These are phyloP conservation scores for Ellobium chinense DNA, from an alignment of 2,888 invertebrate genomes.

Conservation along the genomic window DNA sequence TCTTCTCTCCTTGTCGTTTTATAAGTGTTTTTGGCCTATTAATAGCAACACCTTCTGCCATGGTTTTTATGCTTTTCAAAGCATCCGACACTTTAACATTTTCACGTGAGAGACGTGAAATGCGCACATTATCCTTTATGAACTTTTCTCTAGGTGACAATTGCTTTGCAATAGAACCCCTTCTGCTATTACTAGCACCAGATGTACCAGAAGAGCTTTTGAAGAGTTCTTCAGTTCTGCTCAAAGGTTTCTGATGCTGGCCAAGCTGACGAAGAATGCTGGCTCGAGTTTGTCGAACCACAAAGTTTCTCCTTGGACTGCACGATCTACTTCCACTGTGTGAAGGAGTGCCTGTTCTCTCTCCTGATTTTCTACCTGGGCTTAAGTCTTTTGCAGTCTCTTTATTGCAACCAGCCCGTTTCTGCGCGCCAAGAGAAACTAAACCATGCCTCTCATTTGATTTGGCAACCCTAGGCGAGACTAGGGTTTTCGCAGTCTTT, in stretches of 20 bases:
- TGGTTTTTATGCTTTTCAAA: neutral
- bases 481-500: no score
- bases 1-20: neutral
- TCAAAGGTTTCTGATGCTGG: neutral
- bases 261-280: constrained; percentile 5
- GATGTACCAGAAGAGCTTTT: neutral
- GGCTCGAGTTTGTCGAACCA: constrained; percentile 18
- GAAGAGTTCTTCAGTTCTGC: neutral
- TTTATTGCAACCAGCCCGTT: no score
- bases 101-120: neutral
- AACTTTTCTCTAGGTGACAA: neutral
- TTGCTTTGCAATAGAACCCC: neutral
- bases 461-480: no score
- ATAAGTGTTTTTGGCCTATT: neutral
- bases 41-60: neutral
- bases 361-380: no score
- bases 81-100: neutral
- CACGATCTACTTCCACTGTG: neutral
- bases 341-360: no score
- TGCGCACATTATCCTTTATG: no score
- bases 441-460: no score
- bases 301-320: neutral
- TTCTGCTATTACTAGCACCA: neutral
- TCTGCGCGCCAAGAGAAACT: no score
- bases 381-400: no score